Base-by-base conservation (phyloP, 2,888 invertebrate genomes). In the Epiperipatus broadwayi region DNA sequence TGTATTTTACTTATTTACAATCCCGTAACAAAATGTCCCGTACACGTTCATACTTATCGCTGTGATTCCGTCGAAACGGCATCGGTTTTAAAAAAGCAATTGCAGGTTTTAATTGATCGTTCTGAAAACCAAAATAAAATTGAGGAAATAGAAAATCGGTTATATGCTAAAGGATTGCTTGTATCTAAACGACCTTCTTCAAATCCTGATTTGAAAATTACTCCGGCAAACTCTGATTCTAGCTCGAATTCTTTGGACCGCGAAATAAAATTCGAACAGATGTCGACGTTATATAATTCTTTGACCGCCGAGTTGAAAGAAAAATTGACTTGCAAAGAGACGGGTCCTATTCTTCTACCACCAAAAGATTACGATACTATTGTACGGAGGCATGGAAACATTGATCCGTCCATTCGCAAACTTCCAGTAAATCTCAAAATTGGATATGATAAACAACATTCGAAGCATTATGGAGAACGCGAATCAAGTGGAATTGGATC, bases 291-390 rank as follows among this genome's bases (percentile, higher is more conserved):
- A 5, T 89, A 85, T 57, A 85, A 87, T 56, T 84, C 84, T 27
- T 65, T 91, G 46, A 84, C 87, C 2, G 85, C 85, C 0, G 93
- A 93, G 54, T 60, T 93, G 47, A 72, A 85, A 48, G 75, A 73
- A 41, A 77, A 78, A 55, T 60, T 83, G 37, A 54, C 49, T 21
- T 38, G 50, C 20, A 46, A 43, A 21, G 47, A 49, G 21, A 47
- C 50, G 3, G 51, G 51, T 4, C 87, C 87, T 1, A 72, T 91
- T 37, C 67, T 91, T 16, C 64, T 91, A 43, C 91, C 91, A 0
- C 89, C 91, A 0, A 69, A 84, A 20, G 91, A 91, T 60, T 91
- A 91, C 64, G 89, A 91, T 60, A 87, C 87, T 1, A 78, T 84
- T 2, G 79, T 80, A 55, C 69, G 79, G 38, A 74, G 69, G 43